A percentile compares a stretch with the other conserved stretches of the same genome.
These are phyloP conservation scores for Seira ritae DNA, from an alignment of 2,888 invertebrate genomes.

Conservation along the genomic window DNA sequence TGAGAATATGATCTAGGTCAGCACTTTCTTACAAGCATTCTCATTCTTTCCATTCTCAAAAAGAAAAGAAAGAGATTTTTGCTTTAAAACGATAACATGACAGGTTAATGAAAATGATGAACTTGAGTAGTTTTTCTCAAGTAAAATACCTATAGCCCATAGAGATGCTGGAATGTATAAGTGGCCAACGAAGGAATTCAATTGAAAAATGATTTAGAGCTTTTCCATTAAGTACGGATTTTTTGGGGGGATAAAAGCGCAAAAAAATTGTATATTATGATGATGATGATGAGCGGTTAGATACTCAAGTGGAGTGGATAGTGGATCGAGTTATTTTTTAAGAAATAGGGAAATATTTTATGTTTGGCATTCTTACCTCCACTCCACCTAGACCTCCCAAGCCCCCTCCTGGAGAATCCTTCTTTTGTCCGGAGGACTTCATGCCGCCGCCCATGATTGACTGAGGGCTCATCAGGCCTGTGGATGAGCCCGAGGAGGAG, in stretches of 20 bases:
- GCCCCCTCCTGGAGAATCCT: slow-evolving; percentile 58
- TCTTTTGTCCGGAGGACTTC: slow-evolving; percentile 58
- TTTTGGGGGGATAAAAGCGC: slow-evolving; percentile 11
- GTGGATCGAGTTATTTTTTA: slow-evolving; percentile 89
- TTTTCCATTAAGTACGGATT: neutral
- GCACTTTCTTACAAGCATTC: neutral
- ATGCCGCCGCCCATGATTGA: slow-evolving; percentile 57
- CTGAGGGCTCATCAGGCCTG: slow-evolving; percentile 71
- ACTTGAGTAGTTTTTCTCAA: neutral
- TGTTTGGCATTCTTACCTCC: neutral
- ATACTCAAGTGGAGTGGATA: slow-evolving; percentile 93
- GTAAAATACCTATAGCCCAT: too few species aligned
- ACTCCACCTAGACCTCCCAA: slow-evolving; percentile 59
- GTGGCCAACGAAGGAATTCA: slow-evolving; percentile 8
- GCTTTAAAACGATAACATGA: slow-evolving; percentile 39
- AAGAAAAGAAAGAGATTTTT: too few species aligned
- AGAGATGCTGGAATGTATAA: slow-evolving; percentile 14
- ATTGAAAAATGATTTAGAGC: neutral
- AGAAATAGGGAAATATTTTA: slow-evolving; percentile 72
- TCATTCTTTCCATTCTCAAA: neutral
- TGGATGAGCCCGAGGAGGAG: slow-evolving; percentile 71
- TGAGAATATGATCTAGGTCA: slow-evolving; percentile 53
- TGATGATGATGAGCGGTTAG: neutral
- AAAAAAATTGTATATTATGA: slow-evolving; percentile 74
- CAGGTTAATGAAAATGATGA: slow-evolving; percentile 51